Percentiles rank a stretch among this genome's conserved stretches.
These are phyloP conservation scores for Penaeus japonicus DNA, from an alignment of 1,140 invertebrate species.

Conservation along the genomic window DNA sequence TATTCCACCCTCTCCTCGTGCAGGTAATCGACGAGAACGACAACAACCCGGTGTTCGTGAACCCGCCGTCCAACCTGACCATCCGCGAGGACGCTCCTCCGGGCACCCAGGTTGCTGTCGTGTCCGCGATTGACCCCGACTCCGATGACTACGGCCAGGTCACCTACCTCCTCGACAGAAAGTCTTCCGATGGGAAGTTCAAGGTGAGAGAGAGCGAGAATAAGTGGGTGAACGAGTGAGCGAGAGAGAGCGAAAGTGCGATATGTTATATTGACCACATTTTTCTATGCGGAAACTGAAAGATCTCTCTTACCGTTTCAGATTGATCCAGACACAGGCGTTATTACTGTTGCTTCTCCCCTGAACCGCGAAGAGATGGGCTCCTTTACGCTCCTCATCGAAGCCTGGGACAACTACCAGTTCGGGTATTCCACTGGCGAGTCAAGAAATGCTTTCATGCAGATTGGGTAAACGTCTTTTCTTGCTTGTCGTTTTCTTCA, in stretches of 20 bases:
- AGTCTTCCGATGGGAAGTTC: slow-evolving; percentile 72
- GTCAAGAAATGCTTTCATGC: slow-evolving; percentile 90
- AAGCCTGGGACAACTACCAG: slow-evolving; percentile 95
- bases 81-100: slow-evolving; percentile 76
- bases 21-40: slow-evolving; percentile 88
- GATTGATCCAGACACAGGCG: slow-evolving; percentile 85
- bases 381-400: slow-evolving; percentile 82
- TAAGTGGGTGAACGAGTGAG: neutral
- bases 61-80: slow-evolving; percentile 74
- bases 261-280: neutral
- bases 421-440: slow-evolving; percentile 89
- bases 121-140: slow-evolving; percentile 85
- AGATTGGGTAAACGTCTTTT: slow-evolving; percentile 75
- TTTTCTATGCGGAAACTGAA: neutral
- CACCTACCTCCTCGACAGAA: slow-evolving; percentile 85
- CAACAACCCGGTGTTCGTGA: slow-evolving; percentile 87
- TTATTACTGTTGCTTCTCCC: slow-evolving; percentile 78
- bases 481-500: neutral
- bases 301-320: neutral
- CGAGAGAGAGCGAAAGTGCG: neutral
- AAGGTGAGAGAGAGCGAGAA: slow-evolving; percentile 68
- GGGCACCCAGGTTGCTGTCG: slow-evolving; percentile 74
- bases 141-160: slow-evolving; percentile 86
- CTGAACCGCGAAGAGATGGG: slow-evolving; percentile 83
- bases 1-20: neutral